Percentiles rank a stretch among this genome's conserved stretches.
Evolutionary conservation across 2,888 invertebrate genomes (phyloP).

Genomic region (Artemia sinica): DNA sequence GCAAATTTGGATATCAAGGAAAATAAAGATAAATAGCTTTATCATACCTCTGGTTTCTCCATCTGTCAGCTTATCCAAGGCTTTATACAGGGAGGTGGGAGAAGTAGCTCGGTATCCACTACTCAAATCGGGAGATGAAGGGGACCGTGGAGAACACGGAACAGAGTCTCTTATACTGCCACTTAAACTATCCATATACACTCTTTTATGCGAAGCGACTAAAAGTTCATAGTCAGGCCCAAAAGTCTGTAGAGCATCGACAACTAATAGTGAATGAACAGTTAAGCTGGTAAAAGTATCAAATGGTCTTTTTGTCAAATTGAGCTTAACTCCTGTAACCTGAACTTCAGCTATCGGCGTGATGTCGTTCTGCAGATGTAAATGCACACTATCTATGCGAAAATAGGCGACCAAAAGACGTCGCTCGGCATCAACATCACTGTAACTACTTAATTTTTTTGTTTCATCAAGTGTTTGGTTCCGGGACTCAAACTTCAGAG

Average conservation of each 20-base stretch:
- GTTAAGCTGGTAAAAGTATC: slow-evolving; percentile 63
- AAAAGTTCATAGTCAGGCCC: slow-evolving; percentile 87
- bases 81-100: slow-evolving; percentile 40
- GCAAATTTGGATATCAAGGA: too few species aligned
- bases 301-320: slow-evolving; percentile 50
- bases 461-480: slow-evolving; percentile 12
- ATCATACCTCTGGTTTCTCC: slow-evolving; percentile 18
- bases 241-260: slow-evolving; percentile 85
- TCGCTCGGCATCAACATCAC: slow-evolving; percentile 22
- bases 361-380: slow-evolving; percentile 66
- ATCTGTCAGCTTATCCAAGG: slow-evolving; percentile 35
- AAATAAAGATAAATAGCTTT: too few species aligned
- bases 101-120: slow-evolving; percentile 32
- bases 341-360: slow-evolving; percentile 82
- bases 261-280: slow-evolving; percentile 76
- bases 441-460: slow-evolving; percentile 17
- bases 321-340: slow-evolving; percentile 66
- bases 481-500: slow-evolving; percentile 14
- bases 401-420: slow-evolving; percentile 54
- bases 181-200: slow-evolving; percentile 70
- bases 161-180: slow-evolving; percentile 82
- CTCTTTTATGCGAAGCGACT: slow-evolving; percentile 69
- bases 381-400: slow-evolving; percentile 58
- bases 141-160: slow-evolving; percentile 70
- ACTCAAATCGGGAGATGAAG: slow-evolving; percentile 42